A percentile compares a stretch with the other conserved stretches of the same genome.
Evolutionary conservation across 1,140 invertebrate species (phyloP).

Genomic region (Ladona fulva): DNA sequence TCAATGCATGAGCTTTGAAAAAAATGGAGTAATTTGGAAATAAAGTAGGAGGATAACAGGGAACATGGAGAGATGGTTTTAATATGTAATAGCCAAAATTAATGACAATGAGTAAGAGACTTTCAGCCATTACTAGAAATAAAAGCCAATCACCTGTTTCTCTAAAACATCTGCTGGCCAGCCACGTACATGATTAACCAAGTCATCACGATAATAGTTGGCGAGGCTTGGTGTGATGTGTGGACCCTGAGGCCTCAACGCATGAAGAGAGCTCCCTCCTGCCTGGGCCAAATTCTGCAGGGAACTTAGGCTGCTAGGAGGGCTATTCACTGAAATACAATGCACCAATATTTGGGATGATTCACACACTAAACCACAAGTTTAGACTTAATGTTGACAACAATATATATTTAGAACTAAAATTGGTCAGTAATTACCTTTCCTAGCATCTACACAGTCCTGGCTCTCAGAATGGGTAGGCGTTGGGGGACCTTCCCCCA

Average conservation of each 20-base stretch:
- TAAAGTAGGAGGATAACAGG: no score
- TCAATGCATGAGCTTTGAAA: no score
- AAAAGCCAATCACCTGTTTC: slow-evolving; percentile 62
- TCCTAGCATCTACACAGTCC: slow-evolving; percentile 49
- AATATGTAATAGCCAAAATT: no score
- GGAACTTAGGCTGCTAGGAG: slow-evolving; percentile 39
- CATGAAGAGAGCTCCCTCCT: slow-evolving; percentile 40
- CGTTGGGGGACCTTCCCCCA: slow-evolving; percentile 52
- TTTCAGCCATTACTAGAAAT: no score
- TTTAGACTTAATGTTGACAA: no score
- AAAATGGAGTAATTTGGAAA: no score
- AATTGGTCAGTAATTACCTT: slow-evolving; percentile 35
- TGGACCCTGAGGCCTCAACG: slow-evolving; percentile 41
- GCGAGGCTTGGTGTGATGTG: slow-evolving; percentile 79
- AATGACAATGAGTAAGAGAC: no score
- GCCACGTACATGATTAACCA: slow-evolving; percentile 81
- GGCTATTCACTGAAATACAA: slow-evolving; percentile 38
- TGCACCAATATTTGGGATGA: background rate
- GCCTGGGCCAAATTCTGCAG: slow-evolving; percentile 43
- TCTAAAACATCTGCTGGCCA: slow-evolving; percentile 89
- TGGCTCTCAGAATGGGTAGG: slow-evolving; percentile 60
- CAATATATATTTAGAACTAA: background rate
- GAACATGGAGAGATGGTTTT: no score
- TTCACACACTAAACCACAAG: background rate
- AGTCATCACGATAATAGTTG: slow-evolving; percentile 83